phyloP scores from a whole-genome alignment of 2,888 invertebrate genomes.

The Lepidochitona cinerea region DNA sequence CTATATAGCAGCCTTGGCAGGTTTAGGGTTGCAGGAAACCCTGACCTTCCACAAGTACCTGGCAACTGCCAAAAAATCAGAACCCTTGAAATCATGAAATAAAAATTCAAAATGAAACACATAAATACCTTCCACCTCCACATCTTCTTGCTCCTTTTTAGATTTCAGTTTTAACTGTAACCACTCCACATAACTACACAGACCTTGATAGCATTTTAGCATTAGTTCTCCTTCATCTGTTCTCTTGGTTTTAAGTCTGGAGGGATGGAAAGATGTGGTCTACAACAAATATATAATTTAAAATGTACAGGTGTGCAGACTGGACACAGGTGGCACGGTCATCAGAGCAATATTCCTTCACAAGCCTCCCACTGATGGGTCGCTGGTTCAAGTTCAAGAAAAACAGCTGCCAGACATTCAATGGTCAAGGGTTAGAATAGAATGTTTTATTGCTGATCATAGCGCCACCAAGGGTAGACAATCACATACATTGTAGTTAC shows the following conservation, averaged over 20 bases:
- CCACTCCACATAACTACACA: conserved; percentile 53
- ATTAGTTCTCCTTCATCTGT: not conserved
- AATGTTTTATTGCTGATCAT: too few relatives aligned
- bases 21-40: not conserved
- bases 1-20: not conserved
- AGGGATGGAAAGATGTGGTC: too few relatives aligned
- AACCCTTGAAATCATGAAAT: not conserved
- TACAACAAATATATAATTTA: too few relatives aligned
- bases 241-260: not conserved
- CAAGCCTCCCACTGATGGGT: not conserved
- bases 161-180: conserved; percentile 1
- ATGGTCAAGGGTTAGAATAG: too few relatives aligned
- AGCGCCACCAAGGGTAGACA: too few relatives aligned
- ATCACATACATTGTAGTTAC: too few relatives aligned
- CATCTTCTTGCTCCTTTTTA: not conserved
- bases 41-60: not conserved
- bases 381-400: too few relatives aligned
- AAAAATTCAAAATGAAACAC: too few relatives aligned
- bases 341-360: not conserved
- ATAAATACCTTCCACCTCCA: too few relatives aligned
- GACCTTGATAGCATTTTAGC: conserved; percentile 44
- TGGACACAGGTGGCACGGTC: too few relatives aligned
- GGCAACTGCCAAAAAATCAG: not conserved
- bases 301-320: too few relatives aligned
- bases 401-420: too few relatives aligned